A percentile compares a stretch with the other conserved stretches of the same genome.
phyloP scores from a whole-genome alignment of 2,888 invertebrate genomes.

The Phortica magna region DNA sequence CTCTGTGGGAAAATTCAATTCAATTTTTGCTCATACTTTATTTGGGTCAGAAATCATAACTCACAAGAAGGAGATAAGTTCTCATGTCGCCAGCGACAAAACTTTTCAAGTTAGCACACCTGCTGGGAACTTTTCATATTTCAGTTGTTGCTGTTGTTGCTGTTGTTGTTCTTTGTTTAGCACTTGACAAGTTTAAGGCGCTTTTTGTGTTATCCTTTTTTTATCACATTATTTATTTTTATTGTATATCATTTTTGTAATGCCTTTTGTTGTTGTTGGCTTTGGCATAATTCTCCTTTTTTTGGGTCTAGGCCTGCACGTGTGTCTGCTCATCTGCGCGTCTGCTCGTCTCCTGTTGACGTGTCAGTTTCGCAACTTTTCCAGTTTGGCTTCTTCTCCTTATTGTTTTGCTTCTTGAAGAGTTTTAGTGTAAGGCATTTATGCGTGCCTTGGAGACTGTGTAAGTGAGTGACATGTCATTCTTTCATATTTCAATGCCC shows the following conservation, averaged over 20 bases:
- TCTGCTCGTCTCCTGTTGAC: background rate
- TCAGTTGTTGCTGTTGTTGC: background rate
- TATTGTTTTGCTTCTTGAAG: background rate
- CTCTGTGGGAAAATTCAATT: slow-evolving; percentile 7
- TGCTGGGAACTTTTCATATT: slow-evolving; percentile 9
- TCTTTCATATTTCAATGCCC: background rate
- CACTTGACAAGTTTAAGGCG: background rate
- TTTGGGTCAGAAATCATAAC: slow-evolving; percentile 21
- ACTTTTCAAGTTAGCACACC: background rate
- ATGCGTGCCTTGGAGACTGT: background rate
- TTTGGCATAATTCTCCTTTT: background rate
- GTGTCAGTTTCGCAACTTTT: slow-evolving; percentile 13
- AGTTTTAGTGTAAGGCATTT: background rate
- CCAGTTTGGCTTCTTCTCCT: background rate
- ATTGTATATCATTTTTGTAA: slow-evolving; percentile 2
- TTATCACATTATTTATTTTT: slow-evolving; percentile 8
- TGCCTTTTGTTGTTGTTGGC: background rate
- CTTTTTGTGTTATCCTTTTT: slow-evolving; percentile 4
- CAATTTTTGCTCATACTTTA: background rate
- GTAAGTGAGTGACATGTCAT: background rate
- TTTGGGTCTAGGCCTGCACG: background rate
- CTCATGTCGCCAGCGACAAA: background rate
- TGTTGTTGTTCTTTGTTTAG: background rate
- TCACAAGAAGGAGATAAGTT: background rate
- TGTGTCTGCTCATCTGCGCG: background rate